These are phyloP conservation scores for Napeogenes sylphis DNA, from an alignment of 2,888 invertebrate genomes.

Conservation along the genomic window DNA sequence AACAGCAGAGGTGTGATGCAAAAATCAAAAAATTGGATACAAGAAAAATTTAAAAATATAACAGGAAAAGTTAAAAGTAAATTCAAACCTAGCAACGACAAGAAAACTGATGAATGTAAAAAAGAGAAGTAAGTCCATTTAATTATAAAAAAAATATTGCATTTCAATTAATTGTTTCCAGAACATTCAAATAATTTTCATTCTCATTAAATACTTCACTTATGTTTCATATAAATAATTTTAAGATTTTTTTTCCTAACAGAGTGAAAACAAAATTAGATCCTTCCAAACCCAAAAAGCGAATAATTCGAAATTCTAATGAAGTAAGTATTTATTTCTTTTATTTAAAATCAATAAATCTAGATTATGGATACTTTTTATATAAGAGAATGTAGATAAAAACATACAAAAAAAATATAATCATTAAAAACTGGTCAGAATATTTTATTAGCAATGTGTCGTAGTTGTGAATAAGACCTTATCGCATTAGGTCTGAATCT, in stretches of 20 bases:
- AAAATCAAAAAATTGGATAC: slow-evolving; percentile 53
- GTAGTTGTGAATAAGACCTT: too few species aligned
- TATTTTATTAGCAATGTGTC: too few species aligned
- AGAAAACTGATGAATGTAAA: not conserved
- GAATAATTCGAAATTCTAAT: slow-evolving; percentile 15
- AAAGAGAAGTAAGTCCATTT: not conserved
- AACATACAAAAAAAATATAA: too few species aligned
- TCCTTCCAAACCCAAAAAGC: not conserved
- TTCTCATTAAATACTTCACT: too few species aligned
- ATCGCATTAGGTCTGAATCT: too few species aligned
- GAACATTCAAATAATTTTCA: too few species aligned
- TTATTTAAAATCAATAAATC: not conserved
- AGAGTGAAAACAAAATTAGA: not conserved
- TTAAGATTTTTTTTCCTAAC: not conserved
- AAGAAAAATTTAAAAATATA: slow-evolving; percentile 48
- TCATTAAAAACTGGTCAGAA: too few species aligned
- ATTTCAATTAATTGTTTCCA: too few species aligned
- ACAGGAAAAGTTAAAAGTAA: slow-evolving; percentile 36
- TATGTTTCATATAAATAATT: too few species aligned
- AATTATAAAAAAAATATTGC: too few species aligned
- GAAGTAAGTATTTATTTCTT: slow-evolving; percentile 13
- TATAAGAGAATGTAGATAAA: too few species aligned
- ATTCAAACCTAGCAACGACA: slow-evolving; percentile 11
- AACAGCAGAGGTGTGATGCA: slow-evolving; percentile 43
- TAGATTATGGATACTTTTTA: too few species aligned